phyloP scores from a whole-genome alignment of 2,797 vertebrate species.

The Neosilurus mollespiculum region DNA sequence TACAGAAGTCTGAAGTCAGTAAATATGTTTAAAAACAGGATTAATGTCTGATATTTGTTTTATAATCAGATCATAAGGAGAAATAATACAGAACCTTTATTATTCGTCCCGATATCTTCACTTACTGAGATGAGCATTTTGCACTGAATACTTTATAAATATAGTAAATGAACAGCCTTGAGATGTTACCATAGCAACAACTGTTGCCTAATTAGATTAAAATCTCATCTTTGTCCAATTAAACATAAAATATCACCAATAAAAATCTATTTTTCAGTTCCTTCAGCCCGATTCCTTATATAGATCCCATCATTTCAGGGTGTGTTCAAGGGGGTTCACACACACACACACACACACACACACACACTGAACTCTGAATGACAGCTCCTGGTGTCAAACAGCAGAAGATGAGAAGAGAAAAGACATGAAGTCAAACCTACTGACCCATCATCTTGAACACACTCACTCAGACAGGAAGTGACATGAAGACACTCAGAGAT shows the following conservation, averaged over 20 bases:
- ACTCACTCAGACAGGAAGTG: conserved; percentile 51
- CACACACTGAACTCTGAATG: conserved; percentile 42
- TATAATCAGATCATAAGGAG: not conserved
- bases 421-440: conserved; percentile 45
- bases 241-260: not conserved
- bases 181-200: not conserved
- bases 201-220: not conserved
- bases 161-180: not conserved
- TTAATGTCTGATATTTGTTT: not conserved
- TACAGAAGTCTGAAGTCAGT: too few species aligned
- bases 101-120: not conserved
- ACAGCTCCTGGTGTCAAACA: conserved; percentile 45
- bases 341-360: too few species aligned
- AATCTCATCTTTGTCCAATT: not conserved
- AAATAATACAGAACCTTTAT: not conserved
- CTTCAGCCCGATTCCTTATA: not conserved
- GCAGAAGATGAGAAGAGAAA: conserved; percentile 23
- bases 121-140: not conserved
- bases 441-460: conserved; percentile 55
- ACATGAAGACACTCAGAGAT: conserved; percentile 41
- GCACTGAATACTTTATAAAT: not conserved
- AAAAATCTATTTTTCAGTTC: not conserved
- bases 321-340: too few species aligned
- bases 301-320: not conserved
- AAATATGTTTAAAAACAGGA: not conserved